phyloP scores from a whole-genome alignment of 2,113 vertebrate species.

The Callorhinus ursinus region DNA sequence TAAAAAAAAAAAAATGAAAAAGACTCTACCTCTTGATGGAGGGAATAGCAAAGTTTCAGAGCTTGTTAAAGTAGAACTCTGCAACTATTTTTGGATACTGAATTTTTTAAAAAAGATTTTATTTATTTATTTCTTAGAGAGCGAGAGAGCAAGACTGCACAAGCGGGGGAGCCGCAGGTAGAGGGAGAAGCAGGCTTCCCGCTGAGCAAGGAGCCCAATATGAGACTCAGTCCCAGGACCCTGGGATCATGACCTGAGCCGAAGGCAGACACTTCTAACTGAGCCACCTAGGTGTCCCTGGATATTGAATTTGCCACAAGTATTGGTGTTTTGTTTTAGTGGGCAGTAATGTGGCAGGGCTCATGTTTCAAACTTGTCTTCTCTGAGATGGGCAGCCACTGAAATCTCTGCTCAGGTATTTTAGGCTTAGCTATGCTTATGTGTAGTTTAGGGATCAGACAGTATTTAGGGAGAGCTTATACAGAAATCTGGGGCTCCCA shows the following conservation, averaged over 20 bases:
- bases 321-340: not conserved
- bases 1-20: not conserved
- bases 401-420: not conserved
- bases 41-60: not conserved
- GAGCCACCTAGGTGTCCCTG: not conserved
- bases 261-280: not conserved
- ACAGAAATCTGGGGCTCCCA: not conserved
- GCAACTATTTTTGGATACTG: not conserved
- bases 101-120: not conserved
- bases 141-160: not conserved
- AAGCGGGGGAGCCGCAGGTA: not conserved
- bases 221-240: not conserved
- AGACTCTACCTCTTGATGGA: not conserved
- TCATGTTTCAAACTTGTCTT: not conserved
- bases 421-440: not conserved
- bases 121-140: not conserved
- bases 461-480: not conserved
- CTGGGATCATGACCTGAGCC: not conserved
- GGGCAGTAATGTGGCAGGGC: not conserved
- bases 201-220: not conserved
- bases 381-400: not conserved
- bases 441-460: not conserved
- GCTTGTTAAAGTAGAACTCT: not conserved
- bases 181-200: not conserved
- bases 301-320: not conserved